phyloP scores from a whole-genome alignment of 2,797 vertebrate genomes.

The Bradypus variegatus region DNA sequence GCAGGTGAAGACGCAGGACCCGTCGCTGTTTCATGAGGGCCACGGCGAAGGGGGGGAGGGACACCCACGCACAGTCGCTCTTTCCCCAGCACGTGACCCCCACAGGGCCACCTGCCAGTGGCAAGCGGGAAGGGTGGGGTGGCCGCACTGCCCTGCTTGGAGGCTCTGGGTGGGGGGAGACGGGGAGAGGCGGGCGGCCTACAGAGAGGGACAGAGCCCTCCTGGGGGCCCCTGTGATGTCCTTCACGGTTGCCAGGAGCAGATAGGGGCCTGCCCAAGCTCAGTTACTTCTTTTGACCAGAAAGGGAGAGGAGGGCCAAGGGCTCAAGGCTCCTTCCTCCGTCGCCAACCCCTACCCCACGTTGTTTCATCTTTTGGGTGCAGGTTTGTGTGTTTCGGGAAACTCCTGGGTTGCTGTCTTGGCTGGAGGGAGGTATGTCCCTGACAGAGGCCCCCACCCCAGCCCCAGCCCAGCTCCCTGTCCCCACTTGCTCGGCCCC shows the following conservation, averaged over 20 bases:
- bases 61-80: conserved; percentile 37
- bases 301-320: too few species aligned
- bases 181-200: neutral
- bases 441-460: neutral
- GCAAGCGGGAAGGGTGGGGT: neutral
- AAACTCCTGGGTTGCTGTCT: neutral
- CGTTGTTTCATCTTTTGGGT: rapidly evolving
- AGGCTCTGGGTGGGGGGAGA: neutral
- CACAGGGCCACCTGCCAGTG: conserved; percentile 24
- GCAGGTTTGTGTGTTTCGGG: neutral
- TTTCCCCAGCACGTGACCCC: conserved; percentile 42
- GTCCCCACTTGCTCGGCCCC: neutral
- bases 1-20: conserved; percentile 50
- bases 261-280: too few species aligned
- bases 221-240: too few species aligned
- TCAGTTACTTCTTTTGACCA: too few species aligned
- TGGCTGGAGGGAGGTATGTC: rapidly evolving
- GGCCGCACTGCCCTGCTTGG: conserved; percentile 15
- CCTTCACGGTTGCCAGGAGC: too few species aligned
- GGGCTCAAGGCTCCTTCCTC: neutral
- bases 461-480: neutral
- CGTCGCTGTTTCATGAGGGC: conserved; percentile 52
- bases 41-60: conserved; percentile 44
- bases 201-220: neutral
- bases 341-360: neutral